phyloP scores from a whole-genome alignment of 1,140 invertebrate genomes.

The Drosophila lini region DNA sequence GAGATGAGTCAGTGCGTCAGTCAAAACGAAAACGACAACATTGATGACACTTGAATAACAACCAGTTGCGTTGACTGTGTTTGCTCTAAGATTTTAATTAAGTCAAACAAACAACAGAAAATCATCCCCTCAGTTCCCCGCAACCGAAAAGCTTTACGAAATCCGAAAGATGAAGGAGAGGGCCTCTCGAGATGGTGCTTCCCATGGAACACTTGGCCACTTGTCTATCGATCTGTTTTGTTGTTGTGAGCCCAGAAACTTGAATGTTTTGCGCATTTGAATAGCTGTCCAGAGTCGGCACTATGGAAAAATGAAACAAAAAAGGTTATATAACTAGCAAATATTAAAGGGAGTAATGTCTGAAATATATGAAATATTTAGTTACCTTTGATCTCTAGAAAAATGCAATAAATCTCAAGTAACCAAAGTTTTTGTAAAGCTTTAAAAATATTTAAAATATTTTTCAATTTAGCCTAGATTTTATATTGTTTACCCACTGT shows the following conservation, averaged over 20 bases:
- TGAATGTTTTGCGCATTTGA: constrained; percentile 57
- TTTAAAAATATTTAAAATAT: too few relatives aligned
- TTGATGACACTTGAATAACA: constrained; percentile 44
- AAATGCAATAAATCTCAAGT: too few relatives aligned
- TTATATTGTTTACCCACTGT: background rate
- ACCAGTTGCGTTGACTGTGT: constrained; percentile 44
- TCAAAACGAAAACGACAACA: constrained; percentile 16
- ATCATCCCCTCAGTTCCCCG: background rate
- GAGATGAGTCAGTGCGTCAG: constrained; percentile 28
- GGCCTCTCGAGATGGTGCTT: constrained; percentile 34
- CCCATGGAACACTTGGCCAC: constrained; percentile 42
- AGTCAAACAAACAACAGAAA: constrained; percentile 42
- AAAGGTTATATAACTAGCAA: background rate
- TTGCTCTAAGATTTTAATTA: constrained; percentile 40
- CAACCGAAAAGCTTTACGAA: constrained; percentile 13
- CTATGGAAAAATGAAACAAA: background rate
- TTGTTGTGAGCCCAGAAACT: constrained; percentile 40
- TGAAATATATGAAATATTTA: background rate
- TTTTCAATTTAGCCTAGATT: too few relatives aligned
- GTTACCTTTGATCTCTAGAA: too few relatives aligned
- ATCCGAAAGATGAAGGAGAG: constrained; percentile 41
- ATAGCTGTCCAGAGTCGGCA: constrained; percentile 18
- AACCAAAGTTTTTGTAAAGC: too few relatives aligned
- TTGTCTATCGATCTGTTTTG: constrained; percentile 53
- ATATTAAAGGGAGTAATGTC: background rate